Evolutionary conservation across 2,113 vertebrate genomes (phyloP).

Genomic region (Antechinus flavipes): DNA sequence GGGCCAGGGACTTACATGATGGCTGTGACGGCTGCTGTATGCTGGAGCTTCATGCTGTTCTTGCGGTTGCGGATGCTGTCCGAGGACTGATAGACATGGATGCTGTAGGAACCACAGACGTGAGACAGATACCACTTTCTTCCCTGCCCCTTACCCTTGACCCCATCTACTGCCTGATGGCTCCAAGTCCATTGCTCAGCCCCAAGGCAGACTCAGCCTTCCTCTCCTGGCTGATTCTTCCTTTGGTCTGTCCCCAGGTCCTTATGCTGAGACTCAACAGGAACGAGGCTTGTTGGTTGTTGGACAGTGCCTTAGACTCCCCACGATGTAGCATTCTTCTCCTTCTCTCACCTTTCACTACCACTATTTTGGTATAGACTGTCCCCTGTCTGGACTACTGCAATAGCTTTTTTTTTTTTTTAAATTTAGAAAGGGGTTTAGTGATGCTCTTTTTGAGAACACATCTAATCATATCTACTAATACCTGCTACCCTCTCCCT

Average conservation of each 20-base stretch:
- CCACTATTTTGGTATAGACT: background rate
- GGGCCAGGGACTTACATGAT: slow-evolving; percentile 89
- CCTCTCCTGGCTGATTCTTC: background rate
- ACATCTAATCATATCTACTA: background rate
- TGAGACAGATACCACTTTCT: slow-evolving; percentile 4
- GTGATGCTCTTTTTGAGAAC: background rate
- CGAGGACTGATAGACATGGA: slow-evolving; percentile 98
- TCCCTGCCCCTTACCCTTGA: background rate
- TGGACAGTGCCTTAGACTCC: background rate
- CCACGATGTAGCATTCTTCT: background rate
- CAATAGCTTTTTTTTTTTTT: background rate
- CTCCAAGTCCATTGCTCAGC: background rate
- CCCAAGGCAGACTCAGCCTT: background rate
- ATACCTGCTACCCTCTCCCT: background rate
- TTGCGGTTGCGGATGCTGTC: slow-evolving; percentile 99
- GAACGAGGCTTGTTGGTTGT: background rate
- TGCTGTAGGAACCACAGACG: slow-evolving; percentile 82
- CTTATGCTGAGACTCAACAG: background rate
- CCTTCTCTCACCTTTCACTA: background rate
- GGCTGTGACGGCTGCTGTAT: slow-evolving; percentile 93
- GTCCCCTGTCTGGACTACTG: background rate
- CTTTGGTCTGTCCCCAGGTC: background rate
- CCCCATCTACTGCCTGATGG: background rate
- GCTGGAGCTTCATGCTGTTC: slow-evolving; percentile 99
- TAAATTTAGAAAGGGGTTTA: background rate